Evolutionary conservation across 2,113 vertebrate genomes (phyloP), one percentile per base, ranked within the genome.

Genomic region (Furnarius figulus): DNA sequence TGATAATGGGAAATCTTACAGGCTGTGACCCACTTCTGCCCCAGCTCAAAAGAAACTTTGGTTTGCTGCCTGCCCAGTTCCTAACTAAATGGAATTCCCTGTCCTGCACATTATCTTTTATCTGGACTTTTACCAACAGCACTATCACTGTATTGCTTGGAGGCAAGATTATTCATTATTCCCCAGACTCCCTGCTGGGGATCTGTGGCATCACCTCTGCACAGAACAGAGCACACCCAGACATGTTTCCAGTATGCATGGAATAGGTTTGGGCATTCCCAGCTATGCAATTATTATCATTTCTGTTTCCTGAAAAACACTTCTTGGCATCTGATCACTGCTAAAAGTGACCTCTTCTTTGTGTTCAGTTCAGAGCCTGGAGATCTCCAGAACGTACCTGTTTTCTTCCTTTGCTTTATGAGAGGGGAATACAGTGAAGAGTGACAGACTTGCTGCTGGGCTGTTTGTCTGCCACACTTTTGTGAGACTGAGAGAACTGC

Each of bases 61-160:
- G 4, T 66, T 44, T 79, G 9, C 14, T 61, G 30, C 53, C 35
- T 37, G 40, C 44, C 20, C 31, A 70, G 7, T 30, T 86, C 33
- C 67, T 61, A 52, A 31, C 0, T 11, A 65, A 82, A 76, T 35
- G 3, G 68, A 85, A 73, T 88, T 77, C 31, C 30, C 50, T 24
- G 1, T 49, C 49, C 79, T 40, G 55, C 24, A 46, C 30, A 2
- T 62, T 53, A 40, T 74, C 28, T 87, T 80, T 70, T 81, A 70
- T 66, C 59, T 81, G 77, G 67, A 72, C 53, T 61, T 91, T 17
- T 55, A 53, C 31, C 23, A 59, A 22, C 42, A 50, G 15, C 6
- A 2, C 35, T 49, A 31, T 44, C 0, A 0, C 74, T 66, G 44
- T 49, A 40, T 61, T 0, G 0, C 72, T 94, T 0, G 0, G 46